phyloP scores from a whole-genome alignment of 2,113 vertebrate species.

The Climacteris rufus region DNA sequence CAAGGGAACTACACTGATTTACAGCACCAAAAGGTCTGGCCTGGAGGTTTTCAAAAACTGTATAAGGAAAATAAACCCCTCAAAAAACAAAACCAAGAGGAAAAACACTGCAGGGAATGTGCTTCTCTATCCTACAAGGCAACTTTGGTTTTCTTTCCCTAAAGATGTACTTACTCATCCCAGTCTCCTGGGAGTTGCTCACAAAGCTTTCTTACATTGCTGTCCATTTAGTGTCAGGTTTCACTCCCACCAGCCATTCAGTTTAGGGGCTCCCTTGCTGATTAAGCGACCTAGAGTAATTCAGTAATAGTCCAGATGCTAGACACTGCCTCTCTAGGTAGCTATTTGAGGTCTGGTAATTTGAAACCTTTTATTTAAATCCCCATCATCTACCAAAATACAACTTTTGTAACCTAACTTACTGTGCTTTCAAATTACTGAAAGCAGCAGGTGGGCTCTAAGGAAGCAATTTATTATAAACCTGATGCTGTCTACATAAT shows the following conservation, averaged over 20 bases:
- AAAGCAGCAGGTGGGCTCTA: slow-evolving; percentile 50
- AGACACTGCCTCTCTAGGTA: slow-evolving; percentile 29
- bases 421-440: neutral
- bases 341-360: slow-evolving; percentile 35
- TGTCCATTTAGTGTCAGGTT: slow-evolving; percentile 7
- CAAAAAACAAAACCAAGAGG: neutral
- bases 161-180: neutral
- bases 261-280: slow-evolving; percentile 19
- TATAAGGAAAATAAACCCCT: slow-evolving; percentile 2
- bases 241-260: neutral
- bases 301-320: slow-evolving; percentile 5
- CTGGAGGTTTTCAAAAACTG: neutral
- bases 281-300: neutral
- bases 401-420: neutral
- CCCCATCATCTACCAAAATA: slow-evolving; percentile 31
- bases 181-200: neutral
- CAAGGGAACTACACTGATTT: neutral
- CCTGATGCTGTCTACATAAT: slow-evolving; percentile 8
- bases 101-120: neutral
- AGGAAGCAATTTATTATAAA: slow-evolving; percentile 39
- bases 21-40: neutral
- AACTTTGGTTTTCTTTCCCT: neutral
- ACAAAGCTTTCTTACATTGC: neutral
- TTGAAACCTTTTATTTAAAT: slow-evolving; percentile 54
- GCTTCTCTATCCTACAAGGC: neutral